Conservation (phyloP, 2,888 invertebrate genomes). For the Ormyrus nitidulus region DNA sequence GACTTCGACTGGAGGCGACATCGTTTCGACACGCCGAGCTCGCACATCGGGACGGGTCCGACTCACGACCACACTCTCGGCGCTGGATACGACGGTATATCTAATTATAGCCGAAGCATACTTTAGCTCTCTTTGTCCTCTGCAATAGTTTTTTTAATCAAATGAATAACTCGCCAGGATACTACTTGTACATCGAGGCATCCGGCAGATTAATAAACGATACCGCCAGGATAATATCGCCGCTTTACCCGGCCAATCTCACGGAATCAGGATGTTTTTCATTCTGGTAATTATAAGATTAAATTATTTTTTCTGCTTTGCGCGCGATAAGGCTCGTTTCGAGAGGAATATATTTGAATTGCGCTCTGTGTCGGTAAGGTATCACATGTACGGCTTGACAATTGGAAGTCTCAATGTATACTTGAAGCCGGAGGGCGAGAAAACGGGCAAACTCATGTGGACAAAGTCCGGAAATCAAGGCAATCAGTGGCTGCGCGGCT, state of each 20-base stretch:
- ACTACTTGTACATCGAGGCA: constrained; percentile 91
- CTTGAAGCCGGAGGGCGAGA: constrained; percentile 75
- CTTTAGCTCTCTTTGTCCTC: background rate
- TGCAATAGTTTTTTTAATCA: background rate
- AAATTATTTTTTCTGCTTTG: too few species aligned
- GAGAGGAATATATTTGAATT: background rate
- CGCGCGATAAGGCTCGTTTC: too few species aligned
- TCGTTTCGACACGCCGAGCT: constrained; percentile 81
- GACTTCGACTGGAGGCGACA: constrained; percentile 86
- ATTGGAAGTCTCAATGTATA: constrained; percentile 79
- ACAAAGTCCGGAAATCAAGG: constrained; percentile 83
- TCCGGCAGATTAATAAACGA: constrained; percentile 80
- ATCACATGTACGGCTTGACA: constrained; percentile 86
- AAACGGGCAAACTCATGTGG: constrained; percentile 79
- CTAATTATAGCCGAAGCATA: constrained; percentile 9
- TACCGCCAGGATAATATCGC: constrained; percentile 85
- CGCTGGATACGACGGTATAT: constrained; percentile 75
- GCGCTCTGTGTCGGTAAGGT: constrained; percentile 74
- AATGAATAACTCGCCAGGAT: constrained; percentile 76
- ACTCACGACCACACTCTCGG: constrained; percentile 86
- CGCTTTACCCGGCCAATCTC: constrained; percentile 78
- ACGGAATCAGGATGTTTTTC: constrained; percentile 77
- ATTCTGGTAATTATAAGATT: constrained; percentile 67
- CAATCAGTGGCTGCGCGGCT: constrained; percentile 81
- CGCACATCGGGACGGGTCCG: constrained; percentile 84